phyloP scores from a whole-genome alignment of 2,888 invertebrate genomes.

The Brenthis ino region DNA sequence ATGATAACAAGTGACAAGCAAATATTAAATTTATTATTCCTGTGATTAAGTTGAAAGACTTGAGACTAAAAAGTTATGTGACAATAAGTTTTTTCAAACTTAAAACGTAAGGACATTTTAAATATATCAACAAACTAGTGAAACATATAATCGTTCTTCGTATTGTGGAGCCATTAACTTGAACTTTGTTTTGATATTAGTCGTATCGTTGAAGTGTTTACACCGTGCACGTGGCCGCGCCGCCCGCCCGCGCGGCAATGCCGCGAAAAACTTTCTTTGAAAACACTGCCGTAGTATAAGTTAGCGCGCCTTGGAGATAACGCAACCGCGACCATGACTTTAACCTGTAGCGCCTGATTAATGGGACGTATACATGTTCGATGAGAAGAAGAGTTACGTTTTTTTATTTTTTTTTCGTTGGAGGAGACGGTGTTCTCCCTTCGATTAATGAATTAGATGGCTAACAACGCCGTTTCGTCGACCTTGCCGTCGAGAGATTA shows the following conservation, averaged over 20 bases:
- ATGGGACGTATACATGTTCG: slow-evolving; percentile 71
- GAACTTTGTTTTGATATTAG: slow-evolving; percentile 42
- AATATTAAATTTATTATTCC: slow-evolving; percentile 49
- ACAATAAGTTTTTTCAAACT: slow-evolving; percentile 52
- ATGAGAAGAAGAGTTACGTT: slow-evolving; percentile 66
- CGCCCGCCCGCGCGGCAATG: slow-evolving; percentile 71
- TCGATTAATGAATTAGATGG: slow-evolving; percentile 80
- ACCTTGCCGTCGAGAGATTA: slow-evolving; percentile 83
- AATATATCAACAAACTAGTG: slow-evolving; percentile 44
- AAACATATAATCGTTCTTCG: slow-evolving; percentile 16
- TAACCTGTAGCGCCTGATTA: slow-evolving; percentile 72
- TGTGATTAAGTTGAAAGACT: slow-evolving; percentile 63
- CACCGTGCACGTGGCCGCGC: slow-evolving; percentile 73
- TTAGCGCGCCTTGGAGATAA: slow-evolving; percentile 57
- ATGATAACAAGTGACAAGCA: slow-evolving; percentile 70
- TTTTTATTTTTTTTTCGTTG: slow-evolving; percentile 80
- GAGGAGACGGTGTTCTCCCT: slow-evolving; percentile 76
- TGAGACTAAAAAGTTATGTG: slow-evolving; percentile 45
- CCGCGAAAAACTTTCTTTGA: slow-evolving; percentile 79
- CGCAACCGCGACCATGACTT: slow-evolving; percentile 64
- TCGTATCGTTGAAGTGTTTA: slow-evolving; percentile 61
- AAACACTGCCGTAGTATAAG: slow-evolving; percentile 69
- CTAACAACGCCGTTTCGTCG: slow-evolving; percentile 80
- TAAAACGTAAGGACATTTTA: slow-evolving; percentile 50
- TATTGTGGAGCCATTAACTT: slow-evolving; percentile 36